Percentiles rank a stretch among this genome's conserved stretches.
Evolutionary conservation across 2,113 vertebrate genomes (phyloP).

Genomic region (Scytalopus superciliaris): DNA sequence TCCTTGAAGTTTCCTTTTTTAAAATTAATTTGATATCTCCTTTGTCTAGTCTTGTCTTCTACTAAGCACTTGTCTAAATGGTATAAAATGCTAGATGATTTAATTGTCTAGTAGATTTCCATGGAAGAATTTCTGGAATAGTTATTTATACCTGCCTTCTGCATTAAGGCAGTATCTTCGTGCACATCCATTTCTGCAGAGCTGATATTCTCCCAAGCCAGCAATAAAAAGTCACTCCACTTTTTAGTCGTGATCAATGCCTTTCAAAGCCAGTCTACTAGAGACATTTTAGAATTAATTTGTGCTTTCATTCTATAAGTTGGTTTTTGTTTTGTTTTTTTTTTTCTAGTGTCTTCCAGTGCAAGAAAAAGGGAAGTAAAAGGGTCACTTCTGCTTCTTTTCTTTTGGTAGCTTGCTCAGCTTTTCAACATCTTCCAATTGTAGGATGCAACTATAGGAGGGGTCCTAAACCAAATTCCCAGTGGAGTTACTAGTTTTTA

Average conservation of each 20-base stretch:
- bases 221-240: background rate
- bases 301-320: background rate
- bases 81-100: background rate
- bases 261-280: background rate
- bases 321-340: no score
- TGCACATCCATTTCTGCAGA: background rate
- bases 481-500: background rate
- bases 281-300: background rate
- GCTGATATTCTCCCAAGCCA: background rate
- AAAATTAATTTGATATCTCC: background rate
- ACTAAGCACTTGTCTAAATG: background rate
- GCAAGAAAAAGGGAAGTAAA: background rate
- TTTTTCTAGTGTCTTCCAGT: background rate
- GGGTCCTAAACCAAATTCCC: background rate
- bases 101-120: background rate
- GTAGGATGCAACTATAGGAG: background rate
- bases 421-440: background rate
- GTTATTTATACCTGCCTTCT: background rate
- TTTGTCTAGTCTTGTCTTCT: background rate
- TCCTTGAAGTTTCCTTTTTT: background rate
- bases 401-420: background rate
- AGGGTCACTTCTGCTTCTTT: background rate
- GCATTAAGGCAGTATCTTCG: background rate
- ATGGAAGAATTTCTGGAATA: background rate
- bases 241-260: background rate